These are phyloP conservation scores for Grammomys surdaster DNA, from an alignment of 2,113 vertebrate genomes.

Conservation along the genomic window DNA sequence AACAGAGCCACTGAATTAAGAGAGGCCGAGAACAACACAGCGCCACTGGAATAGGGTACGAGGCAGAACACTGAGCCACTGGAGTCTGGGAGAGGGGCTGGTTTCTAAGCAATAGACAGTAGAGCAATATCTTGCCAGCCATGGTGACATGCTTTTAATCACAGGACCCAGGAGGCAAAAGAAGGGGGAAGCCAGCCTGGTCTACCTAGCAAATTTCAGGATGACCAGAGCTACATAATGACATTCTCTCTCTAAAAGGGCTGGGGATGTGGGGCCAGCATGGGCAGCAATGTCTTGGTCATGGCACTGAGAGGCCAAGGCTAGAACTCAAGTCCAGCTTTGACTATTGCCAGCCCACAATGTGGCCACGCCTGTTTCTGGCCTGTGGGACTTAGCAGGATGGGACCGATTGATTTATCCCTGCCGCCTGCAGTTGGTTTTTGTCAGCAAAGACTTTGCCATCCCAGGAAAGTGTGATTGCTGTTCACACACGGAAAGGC, in stretches of 20 bases:
- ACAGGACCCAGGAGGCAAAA: neutral
- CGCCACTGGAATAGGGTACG: no score
- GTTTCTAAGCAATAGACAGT: neutral
- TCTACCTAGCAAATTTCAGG: neutral
- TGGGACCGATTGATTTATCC: neutral
- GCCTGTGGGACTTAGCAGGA: neutral
- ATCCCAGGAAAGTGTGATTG: neutral
- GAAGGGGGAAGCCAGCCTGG: neutral
- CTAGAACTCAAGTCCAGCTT: neutral
- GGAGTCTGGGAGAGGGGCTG: neutral
- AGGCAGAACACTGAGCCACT: neutral
- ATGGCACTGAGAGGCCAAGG: neutral
- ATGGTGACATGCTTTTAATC: no score
- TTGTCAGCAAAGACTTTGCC: neutral
- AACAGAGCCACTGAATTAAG: neutral
- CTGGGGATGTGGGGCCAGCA: no score
- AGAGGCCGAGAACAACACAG: no score
- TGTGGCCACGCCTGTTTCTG: neutral
- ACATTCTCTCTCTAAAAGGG: no score
- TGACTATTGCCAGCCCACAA: neutral
- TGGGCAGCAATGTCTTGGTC: neutral
- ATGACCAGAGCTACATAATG: no score
- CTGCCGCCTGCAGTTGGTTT: fast-evolving
- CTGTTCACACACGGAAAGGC: neutral
- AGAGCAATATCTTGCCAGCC: neutral